A percentile compares a stretch with the other conserved stretches of the same genome.
Evolutionary conservation across 1,140 invertebrate genomes (phyloP).

Genomic region (Bombyx mori): DNA sequence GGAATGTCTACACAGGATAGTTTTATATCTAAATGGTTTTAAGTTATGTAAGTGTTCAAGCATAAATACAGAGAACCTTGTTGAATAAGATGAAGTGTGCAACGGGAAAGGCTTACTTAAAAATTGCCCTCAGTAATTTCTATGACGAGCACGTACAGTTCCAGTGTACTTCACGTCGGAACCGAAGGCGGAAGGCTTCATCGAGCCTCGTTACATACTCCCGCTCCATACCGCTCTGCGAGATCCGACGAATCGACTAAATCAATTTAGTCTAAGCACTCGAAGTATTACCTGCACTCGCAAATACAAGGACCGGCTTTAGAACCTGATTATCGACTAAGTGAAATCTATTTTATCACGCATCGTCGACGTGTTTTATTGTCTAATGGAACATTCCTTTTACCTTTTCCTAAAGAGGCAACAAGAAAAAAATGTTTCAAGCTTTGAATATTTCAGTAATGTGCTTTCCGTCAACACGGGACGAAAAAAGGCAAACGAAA

Average conservation of each 20-base stretch:
- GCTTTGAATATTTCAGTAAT: conserved; percentile 4
- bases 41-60: conserved; percentile 51
- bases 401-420: conserved; percentile 14
- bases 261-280: conserved; percentile 57
- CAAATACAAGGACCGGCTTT: conserved; percentile 32
- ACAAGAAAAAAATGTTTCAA: conserved; percentile 4
- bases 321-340: conserved; percentile 51
- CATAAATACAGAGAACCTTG: conserved; percentile 28
- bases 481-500: conserved; percentile 18
- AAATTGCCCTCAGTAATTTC: conserved; percentile 58
- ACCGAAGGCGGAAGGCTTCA: conserved; percentile 29
- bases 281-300: conserved; percentile 36
- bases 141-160: conserved; percentile 63
- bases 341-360: conserved; percentile 53
- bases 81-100: conserved; percentile 60
- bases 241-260: conserved; percentile 47
- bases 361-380: conserved; percentile 23
- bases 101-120: conserved; percentile 60
- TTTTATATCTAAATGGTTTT: conserved; percentile 61
- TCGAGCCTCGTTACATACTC: conserved; percentile 3
- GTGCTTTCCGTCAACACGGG: conserved; percentile 1
- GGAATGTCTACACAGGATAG: conserved; percentile 45
- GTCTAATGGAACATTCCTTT: conserved; percentile 33
- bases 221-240: conserved; percentile 34
- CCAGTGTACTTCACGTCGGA: conserved; percentile 49